These are phyloP conservation scores for Trididemnum clinides DNA, from an alignment of 23 tunicate species.

Conservation along the genomic window DNA sequence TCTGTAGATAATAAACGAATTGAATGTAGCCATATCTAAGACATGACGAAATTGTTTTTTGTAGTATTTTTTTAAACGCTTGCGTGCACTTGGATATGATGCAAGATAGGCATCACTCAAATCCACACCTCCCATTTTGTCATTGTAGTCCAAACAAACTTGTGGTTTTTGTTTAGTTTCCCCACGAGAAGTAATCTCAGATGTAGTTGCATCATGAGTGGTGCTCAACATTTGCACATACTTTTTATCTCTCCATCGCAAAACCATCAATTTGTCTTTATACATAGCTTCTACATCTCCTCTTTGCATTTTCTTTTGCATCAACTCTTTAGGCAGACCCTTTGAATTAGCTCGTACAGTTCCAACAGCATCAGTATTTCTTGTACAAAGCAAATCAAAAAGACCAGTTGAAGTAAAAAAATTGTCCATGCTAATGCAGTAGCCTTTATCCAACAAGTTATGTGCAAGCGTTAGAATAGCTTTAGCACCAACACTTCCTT, in stretches of 20 bases:
- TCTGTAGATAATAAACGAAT: too few relatives aligned
- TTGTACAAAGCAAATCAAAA: not conserved
- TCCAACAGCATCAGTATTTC: slow-evolving; percentile 7
- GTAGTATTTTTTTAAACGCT: too few relatives aligned
- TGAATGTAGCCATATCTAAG: too few relatives aligned
- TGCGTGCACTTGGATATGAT: too few relatives aligned
- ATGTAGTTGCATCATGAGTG: slow-evolving; percentile 8
- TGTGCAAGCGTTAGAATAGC: not conserved
- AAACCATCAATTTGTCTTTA: slow-evolving; percentile 1
- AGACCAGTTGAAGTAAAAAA: slow-evolving; percentile 8
- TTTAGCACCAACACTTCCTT: not conserved
- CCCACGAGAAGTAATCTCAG: not conserved
- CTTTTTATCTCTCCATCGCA: slow-evolving; percentile 22
- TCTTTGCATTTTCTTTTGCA: not conserved
- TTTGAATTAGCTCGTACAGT: slow-evolving; percentile 13
- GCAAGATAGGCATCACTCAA: too few relatives aligned
- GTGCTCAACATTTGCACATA: slow-evolving; percentile 18
- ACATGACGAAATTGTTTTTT: too few relatives aligned
- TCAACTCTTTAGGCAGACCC: not conserved
- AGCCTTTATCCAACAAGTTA: slow-evolving; percentile 29
- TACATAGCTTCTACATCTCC: slow-evolving; percentile 7
- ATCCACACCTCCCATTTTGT: too few relatives aligned
- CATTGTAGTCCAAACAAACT: too few relatives aligned
- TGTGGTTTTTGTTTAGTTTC: not conserved
- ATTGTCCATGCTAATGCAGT: slow-evolving; percentile 18